A percentile compares a stretch with the other conserved stretches of the same genome.
These are phyloP conservation scores for Pseudorasbora parva DNA, from an alignment of 2,113 vertebrate genomes.

Conservation along the genomic window DNA sequence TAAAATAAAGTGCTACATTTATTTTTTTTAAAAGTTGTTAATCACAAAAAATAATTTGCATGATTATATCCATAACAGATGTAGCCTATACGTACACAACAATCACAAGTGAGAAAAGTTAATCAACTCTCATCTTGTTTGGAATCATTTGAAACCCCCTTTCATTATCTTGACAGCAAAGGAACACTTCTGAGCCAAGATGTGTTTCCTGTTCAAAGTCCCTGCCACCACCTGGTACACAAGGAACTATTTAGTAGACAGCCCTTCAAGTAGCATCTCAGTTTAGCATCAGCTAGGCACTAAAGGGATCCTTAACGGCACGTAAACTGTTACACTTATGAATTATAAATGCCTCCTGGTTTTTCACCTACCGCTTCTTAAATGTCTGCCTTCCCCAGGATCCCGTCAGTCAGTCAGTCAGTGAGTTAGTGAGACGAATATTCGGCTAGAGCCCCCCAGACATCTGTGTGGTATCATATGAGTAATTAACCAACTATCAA, in stretches of 20 bases:
- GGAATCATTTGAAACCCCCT: slow-evolving; percentile 53
- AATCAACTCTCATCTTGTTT: slow-evolving; percentile 46
- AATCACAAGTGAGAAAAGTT: slow-evolving; percentile 39
- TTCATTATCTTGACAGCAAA: slow-evolving; percentile 66
- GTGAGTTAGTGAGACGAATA: slow-evolving; percentile 71
- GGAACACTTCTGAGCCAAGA: slow-evolving; percentile 70
- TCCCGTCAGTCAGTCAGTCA: slow-evolving; percentile 72
- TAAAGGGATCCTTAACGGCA: slow-evolving; percentile 78
- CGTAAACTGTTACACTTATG: slow-evolving; percentile 77
- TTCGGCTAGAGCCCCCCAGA: slow-evolving; percentile 81
- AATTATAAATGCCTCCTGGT: slow-evolving; percentile 81
- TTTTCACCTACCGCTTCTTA: slow-evolving; percentile 85
- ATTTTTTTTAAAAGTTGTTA: background rate
- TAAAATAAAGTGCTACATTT: no score
- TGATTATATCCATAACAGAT: background rate
- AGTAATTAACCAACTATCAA: slow-evolving; percentile 85
- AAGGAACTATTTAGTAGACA: slow-evolving; percentile 83
- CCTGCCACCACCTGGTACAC: slow-evolving; percentile 79
- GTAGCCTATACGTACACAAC: background rate
- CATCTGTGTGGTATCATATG: slow-evolving; percentile 83
- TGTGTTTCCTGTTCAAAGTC: slow-evolving; percentile 77
- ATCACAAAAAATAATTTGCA: background rate
- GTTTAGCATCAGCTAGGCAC: slow-evolving; percentile 79
- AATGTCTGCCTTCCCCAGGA: slow-evolving; percentile 80
- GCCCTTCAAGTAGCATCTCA: slow-evolving; percentile 80